Evolutionary conservation across 1,140 invertebrate species (phyloP).

Genomic region (Mercenaria mercenaria): DNA sequence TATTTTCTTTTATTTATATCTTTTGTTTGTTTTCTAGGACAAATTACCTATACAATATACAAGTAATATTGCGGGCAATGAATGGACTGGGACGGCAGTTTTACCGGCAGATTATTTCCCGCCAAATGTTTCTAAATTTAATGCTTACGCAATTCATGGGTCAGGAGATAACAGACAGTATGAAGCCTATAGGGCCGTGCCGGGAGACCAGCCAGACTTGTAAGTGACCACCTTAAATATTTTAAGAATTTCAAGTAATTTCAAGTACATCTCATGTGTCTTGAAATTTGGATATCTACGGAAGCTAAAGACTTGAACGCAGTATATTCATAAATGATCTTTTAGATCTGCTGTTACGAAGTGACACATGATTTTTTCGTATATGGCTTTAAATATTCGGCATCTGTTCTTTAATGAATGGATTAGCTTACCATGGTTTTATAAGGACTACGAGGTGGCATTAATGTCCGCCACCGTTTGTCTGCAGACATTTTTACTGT

Average conservation of each 20-base stretch:
- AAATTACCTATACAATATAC: slow-evolving; percentile 84
- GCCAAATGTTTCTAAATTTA: slow-evolving; percentile 86
- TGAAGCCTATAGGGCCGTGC: slow-evolving; percentile 87
- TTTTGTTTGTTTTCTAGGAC: slow-evolving; percentile 76
- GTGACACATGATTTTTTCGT: too few relatives aligned
- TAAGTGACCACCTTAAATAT: too few relatives aligned
- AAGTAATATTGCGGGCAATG: slow-evolving; percentile 74
- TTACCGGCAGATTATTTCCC: slow-evolving; percentile 86
- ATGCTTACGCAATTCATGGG: slow-evolving; percentile 89
- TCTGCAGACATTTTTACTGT: too few relatives aligned
- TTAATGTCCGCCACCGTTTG: too few relatives aligned
- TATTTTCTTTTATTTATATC: not conserved
- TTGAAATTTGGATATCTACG: not conserved
- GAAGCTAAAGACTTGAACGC: not conserved
- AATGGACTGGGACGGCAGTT: slow-evolving; percentile 85
- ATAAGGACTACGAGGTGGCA: too few relatives aligned
- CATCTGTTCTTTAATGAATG: too few relatives aligned
- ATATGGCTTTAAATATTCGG: too few relatives aligned
- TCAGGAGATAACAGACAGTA: slow-evolving; percentile 85
- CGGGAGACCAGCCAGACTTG: slow-evolving; percentile 87
- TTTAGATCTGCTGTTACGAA: too few relatives aligned
- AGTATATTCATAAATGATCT: too few relatives aligned
- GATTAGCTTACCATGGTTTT: too few relatives aligned
- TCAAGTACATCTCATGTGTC: not conserved
- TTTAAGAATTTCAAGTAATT: not conserved